Base-by-base conservation (phyloP, 2,113 vertebrate species). In the Perca schrenkii region DNA sequence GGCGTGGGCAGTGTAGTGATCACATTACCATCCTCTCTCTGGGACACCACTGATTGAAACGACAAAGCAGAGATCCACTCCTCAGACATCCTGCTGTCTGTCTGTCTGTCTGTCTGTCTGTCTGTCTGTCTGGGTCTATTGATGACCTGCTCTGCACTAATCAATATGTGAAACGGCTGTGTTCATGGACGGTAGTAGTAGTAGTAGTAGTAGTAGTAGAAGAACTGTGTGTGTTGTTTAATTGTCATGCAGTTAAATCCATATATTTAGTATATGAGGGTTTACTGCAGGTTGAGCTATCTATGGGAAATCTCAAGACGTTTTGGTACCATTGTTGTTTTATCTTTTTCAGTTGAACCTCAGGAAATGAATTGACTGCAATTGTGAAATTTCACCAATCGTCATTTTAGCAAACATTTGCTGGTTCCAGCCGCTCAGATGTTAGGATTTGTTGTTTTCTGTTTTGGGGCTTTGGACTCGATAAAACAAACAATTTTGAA, bases 101-200 rank as follows among this genome's bases (percentile, higher is more conserved):
- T 87, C 86, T 88, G 80, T 86, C 88, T 80, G 86, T 92, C 84
- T 83, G 75, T 86, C 88, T 80, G 86, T 92, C 84, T 83, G 75
- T 86, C 88, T 80, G 86, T 86, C 88, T 80, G 86, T 87, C 87
- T 88, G 80, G 74, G 58, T 31, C 66, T 88, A 86, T 78, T 78
- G 86, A 90, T 84, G 79, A 89, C 79, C 89, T 84, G 64, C 71
- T 90, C 85, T 83, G 43, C 34, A 7, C 57, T 21, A 34, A 89
- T 92, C 92, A 78, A 91, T 93, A 82, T 64, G 43, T 73, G 43
- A 71, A 81, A 72, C 10, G 8, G 68, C 50, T 65, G 46, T 46
- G 60, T 79, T 65, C 49, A 28, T 40, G 75, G 61, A 34, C 36
- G 28, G 6, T 36, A 8, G 6, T 36, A 31, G 31, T 31, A 31